Conservation (phyloP, 23 tunicate genomes). For the Corella eumyota region DNA sequence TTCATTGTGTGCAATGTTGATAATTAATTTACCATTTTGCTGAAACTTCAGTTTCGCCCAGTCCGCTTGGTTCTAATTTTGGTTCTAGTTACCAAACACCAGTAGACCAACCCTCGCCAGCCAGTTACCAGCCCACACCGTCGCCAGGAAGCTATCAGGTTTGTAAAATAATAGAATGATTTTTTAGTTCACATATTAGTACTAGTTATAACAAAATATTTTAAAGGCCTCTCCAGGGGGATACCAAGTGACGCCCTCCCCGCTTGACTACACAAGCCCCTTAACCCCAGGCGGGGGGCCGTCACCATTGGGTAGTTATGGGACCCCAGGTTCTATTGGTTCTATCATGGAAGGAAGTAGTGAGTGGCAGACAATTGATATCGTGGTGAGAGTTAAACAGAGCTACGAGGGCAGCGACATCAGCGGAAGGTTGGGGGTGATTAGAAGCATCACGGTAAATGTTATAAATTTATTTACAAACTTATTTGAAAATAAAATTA, state of each 20-base stretch:
- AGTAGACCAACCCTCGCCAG: conserved; percentile 55
- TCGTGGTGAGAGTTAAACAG: conserved; percentile 70
- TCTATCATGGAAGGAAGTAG: conserved; percentile 43
- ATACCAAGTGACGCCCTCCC: conserved; percentile 75
- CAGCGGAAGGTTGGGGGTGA: conserved; percentile 69
- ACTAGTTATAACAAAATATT: neutral
- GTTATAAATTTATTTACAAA: neutral
- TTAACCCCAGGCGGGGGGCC: conserved; percentile 89
- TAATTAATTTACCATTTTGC: neutral
- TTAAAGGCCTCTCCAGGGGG: conserved; percentile 50
- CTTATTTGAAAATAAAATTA: neutral
- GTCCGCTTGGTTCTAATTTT: conserved; percentile 59
- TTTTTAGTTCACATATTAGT: neutral
- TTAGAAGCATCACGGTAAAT: conserved; percentile 78
- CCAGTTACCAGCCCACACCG: conserved; percentile 51
- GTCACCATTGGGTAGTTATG: conserved; percentile 66
- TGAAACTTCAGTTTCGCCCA: conserved; percentile 56
- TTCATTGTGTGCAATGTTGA: no score
- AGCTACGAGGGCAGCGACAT: conserved; percentile 36
- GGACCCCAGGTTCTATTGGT: conserved; percentile 78
- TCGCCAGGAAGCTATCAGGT: conserved; percentile 61
- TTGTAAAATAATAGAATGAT: neutral
- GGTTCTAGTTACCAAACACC: conserved; percentile 76
- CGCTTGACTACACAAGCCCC: conserved; percentile 87
- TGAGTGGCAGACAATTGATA: conserved; percentile 97